Conservation (phyloP, 2,888 invertebrate species). For the Lasioglossum oenotherae region DNA sequence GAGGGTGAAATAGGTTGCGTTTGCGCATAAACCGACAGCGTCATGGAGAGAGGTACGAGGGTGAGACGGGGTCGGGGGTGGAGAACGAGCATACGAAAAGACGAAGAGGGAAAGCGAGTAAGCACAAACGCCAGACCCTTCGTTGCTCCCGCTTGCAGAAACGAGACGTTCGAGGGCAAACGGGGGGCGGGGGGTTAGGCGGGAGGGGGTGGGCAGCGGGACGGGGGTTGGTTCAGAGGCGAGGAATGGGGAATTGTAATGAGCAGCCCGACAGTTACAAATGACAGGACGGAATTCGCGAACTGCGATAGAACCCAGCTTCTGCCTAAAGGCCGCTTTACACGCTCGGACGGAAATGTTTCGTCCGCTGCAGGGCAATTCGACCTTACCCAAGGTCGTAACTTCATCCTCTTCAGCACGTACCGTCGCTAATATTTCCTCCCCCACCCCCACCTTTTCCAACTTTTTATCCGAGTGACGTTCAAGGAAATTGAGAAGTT, state of each 20-base stretch:
- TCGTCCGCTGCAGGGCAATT: slow-evolving; percentile 72
- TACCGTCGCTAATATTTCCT: slow-evolving; percentile 56
- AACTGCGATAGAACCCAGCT: slow-evolving; percentile 83
- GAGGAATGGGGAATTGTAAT: slow-evolving; percentile 85
- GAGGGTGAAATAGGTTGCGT: slow-evolving; percentile 72
- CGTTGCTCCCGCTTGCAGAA: slow-evolving; percentile 63
- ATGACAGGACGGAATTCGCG: slow-evolving; percentile 85
- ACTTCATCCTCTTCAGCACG: slow-evolving; percentile 66
- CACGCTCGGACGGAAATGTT: slow-evolving; percentile 77
- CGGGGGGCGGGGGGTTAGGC: slow-evolving; percentile 24
- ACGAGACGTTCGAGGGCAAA: slow-evolving; percentile 64
- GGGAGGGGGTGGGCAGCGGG: slow-evolving; percentile 29
- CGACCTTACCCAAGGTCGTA: slow-evolving; percentile 70
- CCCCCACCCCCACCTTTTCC: not conserved
- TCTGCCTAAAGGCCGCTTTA: slow-evolving; percentile 82
- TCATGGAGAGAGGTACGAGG: not conserved
- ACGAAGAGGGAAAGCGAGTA: slow-evolving; percentile 68
- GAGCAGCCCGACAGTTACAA: slow-evolving; percentile 85
- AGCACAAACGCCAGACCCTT: slow-evolving; percentile 69
- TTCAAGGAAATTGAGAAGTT: slow-evolving; percentile 41
- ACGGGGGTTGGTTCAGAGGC: slow-evolving; percentile 68
- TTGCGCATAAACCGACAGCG: slow-evolving; percentile 53
- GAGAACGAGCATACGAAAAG: slow-evolving; percentile 55
- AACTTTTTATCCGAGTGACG: slow-evolving; percentile 13
- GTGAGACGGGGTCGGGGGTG: slow-evolving; percentile 23